These are phyloP conservation scores for Callyntrura guangdongensis DNA, from an alignment of 2,888 invertebrate genomes.

Conservation along the genomic window DNA sequence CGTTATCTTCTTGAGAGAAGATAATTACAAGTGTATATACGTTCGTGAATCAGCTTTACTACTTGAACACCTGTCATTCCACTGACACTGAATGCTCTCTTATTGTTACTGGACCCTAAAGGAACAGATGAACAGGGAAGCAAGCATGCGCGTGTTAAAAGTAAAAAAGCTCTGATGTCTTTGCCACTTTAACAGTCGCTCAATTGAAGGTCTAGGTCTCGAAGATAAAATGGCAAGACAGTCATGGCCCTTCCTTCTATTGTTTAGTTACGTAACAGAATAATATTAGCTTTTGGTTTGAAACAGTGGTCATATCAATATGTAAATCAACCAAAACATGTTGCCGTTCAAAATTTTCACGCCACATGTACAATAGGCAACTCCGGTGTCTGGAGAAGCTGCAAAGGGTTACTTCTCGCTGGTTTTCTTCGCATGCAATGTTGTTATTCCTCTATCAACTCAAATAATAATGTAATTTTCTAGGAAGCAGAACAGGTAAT, in stretches of 20 bases:
- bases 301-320: constrained; percentile 57
- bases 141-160: constrained; percentile 15
- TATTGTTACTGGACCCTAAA: constrained; percentile 41
- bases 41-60: constrained; percentile 44
- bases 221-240: constrained; percentile 67
- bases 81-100: background rate
- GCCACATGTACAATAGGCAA: constrained; percentile 66
- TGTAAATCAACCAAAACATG: constrained; percentile 61
- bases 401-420: constrained; percentile 52
- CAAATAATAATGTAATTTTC: background rate
- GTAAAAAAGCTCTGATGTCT: background rate
- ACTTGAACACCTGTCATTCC: constrained; percentile 70
- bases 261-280: constrained; percentile 42
- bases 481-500: constrained; percentile 38
- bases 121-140: constrained; percentile 36
- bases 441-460: constrained; percentile 8
- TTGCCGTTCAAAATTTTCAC: constrained; percentile 53
- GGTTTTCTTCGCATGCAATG: constrained; percentile 53
- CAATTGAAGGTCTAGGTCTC: constrained; percentile 76
- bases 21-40: constrained; percentile 58
- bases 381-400: background rate
- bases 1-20: constrained; percentile 23
- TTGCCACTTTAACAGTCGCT: background rate
- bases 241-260: constrained; percentile 46
- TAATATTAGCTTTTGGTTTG: constrained; percentile 39